phyloP scores from a whole-genome alignment of 2,113 vertebrate species.

The Eptesicus fuscus region DNA sequence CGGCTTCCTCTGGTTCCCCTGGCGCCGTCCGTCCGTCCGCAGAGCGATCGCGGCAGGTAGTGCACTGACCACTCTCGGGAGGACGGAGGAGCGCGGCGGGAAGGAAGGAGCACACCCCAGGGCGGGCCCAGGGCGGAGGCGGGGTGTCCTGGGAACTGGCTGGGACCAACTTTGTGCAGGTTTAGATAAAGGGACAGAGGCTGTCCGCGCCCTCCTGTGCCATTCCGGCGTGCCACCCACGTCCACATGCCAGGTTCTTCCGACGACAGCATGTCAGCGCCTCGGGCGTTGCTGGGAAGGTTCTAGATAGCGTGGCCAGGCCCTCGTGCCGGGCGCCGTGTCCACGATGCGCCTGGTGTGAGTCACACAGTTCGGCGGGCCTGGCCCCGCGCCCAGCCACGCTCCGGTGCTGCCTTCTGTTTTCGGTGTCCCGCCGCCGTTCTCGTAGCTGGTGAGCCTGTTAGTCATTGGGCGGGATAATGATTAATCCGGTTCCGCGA shows the following conservation, averaged over 20 bases:
- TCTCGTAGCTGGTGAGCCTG: background rate
- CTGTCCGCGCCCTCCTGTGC: accelerated
- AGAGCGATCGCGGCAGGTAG: too few relatives aligned
- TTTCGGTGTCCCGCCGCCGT: background rate
- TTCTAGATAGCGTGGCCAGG: background rate
- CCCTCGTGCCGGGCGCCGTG: too few relatives aligned
- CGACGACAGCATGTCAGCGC: background rate
- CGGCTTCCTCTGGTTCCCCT: too few relatives aligned
- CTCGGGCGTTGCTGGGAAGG: background rate
- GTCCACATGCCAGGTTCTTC: background rate
- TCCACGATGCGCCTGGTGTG: accelerated
- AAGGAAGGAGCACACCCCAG: too few relatives aligned
- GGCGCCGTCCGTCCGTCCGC: too few relatives aligned
- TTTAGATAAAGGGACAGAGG: background rate
- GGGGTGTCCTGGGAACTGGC: accelerated
- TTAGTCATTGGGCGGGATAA: background rate
- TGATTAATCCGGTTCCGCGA: background rate
- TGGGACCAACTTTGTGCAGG: accelerated
- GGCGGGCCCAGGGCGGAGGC: background rate
- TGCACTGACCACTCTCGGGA: too few relatives aligned
- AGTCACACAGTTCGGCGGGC: accelerated
- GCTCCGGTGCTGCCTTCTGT: background rate
- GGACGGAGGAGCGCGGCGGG: too few relatives aligned
- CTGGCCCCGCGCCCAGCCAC: accelerated
- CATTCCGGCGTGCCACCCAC: background rate